A percentile compares a stretch with the other conserved stretches of the same genome.
Evolutionary conservation across 2,797 vertebrate genomes (phyloP).

Genomic region (Crocodylus rhombifer): DNA sequence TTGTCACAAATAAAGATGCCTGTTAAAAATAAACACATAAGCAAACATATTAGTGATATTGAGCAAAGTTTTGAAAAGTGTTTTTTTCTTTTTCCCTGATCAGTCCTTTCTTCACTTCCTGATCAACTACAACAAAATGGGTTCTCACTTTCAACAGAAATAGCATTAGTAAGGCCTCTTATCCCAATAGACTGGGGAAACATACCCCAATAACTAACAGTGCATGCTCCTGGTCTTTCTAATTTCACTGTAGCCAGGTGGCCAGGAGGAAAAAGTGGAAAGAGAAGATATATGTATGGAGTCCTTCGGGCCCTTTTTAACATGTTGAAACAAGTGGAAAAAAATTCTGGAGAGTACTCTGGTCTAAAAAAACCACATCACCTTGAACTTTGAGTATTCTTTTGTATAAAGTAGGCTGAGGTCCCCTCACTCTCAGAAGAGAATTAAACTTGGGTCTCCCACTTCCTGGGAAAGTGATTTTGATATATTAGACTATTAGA

Average conservation of each 20-base stretch:
- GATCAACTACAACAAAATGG: background rate
- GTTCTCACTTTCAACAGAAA: background rate
- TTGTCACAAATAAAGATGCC: background rate
- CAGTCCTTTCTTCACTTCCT: background rate
- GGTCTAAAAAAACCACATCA: no score
- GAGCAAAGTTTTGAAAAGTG: no score
- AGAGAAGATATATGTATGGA: background rate
- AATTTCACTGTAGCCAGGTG: background rate
- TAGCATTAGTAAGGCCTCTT: background rate
- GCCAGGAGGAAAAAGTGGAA: background rate
- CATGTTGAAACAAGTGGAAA: no score
- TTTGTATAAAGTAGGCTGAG: no score
- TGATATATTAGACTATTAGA: no score
- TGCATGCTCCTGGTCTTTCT: rapidly evolving
- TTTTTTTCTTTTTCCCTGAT: background rate
- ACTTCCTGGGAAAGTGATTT: no score
- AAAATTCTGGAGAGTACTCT: no score
- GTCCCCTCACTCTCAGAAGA: no score
- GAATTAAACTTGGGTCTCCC: no score
- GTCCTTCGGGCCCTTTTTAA: no score
- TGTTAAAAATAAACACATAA: background rate
- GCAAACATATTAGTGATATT: no score
- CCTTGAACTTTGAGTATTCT: no score
- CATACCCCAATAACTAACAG: background rate
- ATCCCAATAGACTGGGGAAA: background rate